Evolutionary conservation across 2,113 vertebrate species (phyloP), one percentile per base, ranked within the genome.

Genomic region (Centropus unirufus): DNA sequence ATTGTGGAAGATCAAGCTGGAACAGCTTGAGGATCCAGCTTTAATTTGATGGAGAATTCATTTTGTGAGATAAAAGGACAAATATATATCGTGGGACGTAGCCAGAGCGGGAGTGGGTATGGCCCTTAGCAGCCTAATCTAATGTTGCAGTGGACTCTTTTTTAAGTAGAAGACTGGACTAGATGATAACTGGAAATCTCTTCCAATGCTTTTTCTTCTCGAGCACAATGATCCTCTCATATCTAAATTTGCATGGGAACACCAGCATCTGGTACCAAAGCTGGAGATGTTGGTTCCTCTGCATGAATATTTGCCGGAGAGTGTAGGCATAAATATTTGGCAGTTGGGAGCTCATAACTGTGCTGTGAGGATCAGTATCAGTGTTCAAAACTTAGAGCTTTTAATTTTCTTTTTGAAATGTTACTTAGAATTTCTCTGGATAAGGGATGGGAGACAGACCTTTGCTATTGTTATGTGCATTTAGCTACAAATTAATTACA

Each of bases 91-190:
- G 12, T 63, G 49, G 24, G 32, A 34, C 6, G n/a, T 9, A 80
- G 20, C 6, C 19, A 83, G 24, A 22, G 17, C 18, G 47, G 5
- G 54, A 68, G 29, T 24, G 14, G 22, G 2, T 51, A 14, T 30
- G 27, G 19, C 17, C 5, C 29, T 14, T 17, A 68, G 36, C 8
- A 87, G 20, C 22, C 68, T 47, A 11, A 57, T 66, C 20, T 24
- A 20, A 44, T 1, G 0, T 39, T 39, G 27, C 2, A 1, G 29
- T 9, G 20, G 29, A 32, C 5, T 55, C 12, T 29, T 26, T 36
- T 83, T 75, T 47, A 49, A 57, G 20, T 21, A 83, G n/a, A 18
- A 80, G 27, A 16, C 8, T 83, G 15, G 23, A 59, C 49, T 5
- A 11, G 16, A 24, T 46, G 10, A 7, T n/a, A 15, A 44, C 11